Conservation (phyloP, 2,113 vertebrate genomes). For the Microcebus griseorufus region DNA sequence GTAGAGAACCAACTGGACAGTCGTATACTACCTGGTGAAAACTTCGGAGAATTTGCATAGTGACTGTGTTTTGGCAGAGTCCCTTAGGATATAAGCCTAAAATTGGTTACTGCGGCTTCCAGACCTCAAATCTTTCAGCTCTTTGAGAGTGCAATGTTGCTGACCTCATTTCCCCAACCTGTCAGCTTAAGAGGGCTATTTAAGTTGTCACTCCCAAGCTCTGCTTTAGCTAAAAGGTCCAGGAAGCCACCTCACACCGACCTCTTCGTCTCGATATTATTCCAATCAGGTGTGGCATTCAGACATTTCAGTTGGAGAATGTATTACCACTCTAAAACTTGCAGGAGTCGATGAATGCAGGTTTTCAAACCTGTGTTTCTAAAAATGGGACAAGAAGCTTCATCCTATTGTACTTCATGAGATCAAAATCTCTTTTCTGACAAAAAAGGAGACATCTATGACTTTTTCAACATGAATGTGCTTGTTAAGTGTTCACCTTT, state of each 20-base stretch:
- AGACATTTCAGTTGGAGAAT: not conserved
- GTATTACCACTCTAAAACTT: not conserved
- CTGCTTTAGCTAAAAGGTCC: not conserved
- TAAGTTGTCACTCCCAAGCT: slow-evolving; percentile 7
- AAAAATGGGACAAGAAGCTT: slow-evolving; percentile 50
- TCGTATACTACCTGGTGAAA: not conserved
- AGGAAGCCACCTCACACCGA: slow-evolving; percentile 13
- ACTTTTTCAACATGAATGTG: slow-evolving; percentile 35
- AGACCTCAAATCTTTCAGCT: not conserved
- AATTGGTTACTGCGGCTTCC: not conserved
- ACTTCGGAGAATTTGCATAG: not conserved
- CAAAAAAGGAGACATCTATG: not conserved
- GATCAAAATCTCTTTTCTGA: slow-evolving; percentile 48
- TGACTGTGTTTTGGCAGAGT: not conserved
- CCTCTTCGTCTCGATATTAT: not conserved
- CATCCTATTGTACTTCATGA: not conserved
- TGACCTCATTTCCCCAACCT: not conserved
- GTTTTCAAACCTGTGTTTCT: slow-evolving; percentile 38
- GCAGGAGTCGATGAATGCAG: not conserved
- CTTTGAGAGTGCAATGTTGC: not conserved
- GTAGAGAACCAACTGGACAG: not conserved
- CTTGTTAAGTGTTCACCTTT: slow-evolving; percentile 21
- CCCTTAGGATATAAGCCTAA: not conserved
- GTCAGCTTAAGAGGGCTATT: not conserved
- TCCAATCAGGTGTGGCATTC: not conserved